These are phyloP conservation scores for Ophioninae sp. DNA, from an alignment of 2,888 invertebrate species.

Conservation along the genomic window DNA sequence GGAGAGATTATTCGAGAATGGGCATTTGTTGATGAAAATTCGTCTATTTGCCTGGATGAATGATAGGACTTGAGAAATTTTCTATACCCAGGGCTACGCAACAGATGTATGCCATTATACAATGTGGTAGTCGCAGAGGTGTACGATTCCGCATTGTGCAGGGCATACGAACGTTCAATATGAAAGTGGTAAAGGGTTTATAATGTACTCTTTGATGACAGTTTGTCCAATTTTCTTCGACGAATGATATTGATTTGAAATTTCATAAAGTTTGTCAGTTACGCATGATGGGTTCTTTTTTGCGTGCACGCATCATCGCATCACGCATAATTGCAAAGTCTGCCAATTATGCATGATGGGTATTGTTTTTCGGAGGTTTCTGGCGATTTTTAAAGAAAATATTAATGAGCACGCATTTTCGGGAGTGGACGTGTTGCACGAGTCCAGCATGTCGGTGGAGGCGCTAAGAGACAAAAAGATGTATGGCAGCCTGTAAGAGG, in stretches of 20 bases:
- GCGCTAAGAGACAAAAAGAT: slow-evolving; percentile 39
- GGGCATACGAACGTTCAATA: too few species aligned
- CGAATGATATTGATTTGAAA: not conserved
- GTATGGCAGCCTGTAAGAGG: slow-evolving; percentile 22
- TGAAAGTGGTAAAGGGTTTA: too few species aligned
- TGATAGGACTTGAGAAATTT: too few species aligned
- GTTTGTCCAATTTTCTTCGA: too few species aligned
- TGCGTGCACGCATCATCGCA: too few species aligned
- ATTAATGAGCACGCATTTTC: not conserved
- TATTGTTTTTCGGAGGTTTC: not conserved
- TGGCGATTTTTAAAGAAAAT: slow-evolving; percentile 15
- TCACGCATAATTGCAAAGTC: not conserved
- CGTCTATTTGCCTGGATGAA: too few species aligned
- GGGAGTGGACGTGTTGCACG: slow-evolving; percentile 17
- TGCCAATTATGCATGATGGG: slow-evolving; percentile 14
- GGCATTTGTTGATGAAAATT: too few species aligned
- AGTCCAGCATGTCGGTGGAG: slow-evolving; percentile 47
- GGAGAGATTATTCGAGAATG: not conserved
- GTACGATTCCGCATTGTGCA: too few species aligned
- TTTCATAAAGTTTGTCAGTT: slow-evolving; percentile 18
- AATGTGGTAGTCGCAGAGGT: too few species aligned
- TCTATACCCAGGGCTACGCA: too few species aligned
- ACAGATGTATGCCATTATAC: too few species aligned
- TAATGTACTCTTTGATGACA: too few species aligned
- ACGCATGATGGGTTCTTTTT: not conserved